Conservation (phyloP, 2,797 vertebrate genomes). For the Anniella stebbinsi region DNA sequence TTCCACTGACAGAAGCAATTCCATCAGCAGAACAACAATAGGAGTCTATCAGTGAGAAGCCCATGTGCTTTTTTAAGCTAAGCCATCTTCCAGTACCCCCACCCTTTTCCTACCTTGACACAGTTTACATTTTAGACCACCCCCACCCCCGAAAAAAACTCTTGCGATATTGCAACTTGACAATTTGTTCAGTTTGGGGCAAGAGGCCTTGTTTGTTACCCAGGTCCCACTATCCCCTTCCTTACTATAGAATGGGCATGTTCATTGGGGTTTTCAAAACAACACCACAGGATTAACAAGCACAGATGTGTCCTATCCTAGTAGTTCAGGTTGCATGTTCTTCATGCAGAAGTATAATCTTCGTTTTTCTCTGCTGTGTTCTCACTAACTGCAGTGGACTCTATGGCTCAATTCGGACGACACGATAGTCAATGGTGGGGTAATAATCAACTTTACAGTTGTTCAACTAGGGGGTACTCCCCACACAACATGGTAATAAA, state of each 20-base stretch:
- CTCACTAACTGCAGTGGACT: not conserved
- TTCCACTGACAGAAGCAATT: too few relatives aligned
- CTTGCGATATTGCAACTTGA: slow-evolving; percentile 4
- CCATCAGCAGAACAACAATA: too few relatives aligned
- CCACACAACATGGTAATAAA: too few relatives aligned
- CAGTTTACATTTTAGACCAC: not conserved
- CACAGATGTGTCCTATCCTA: not conserved
- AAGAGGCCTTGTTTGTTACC: slow-evolving; percentile 29
- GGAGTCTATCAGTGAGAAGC: slow-evolving; percentile 45
- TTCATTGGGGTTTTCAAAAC: not conserved
- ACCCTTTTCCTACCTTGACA: not conserved
- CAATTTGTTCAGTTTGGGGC: not conserved
- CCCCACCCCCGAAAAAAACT: slow-evolving; percentile 30
- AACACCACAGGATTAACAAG: not conserved
- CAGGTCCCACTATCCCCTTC: not conserved
- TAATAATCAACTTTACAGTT: too few relatives aligned
- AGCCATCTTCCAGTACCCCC: slow-evolving; percentile 52
- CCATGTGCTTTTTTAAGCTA: slow-evolving; percentile 73
- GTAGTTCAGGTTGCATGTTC: not conserved
- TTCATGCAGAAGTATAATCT: not conserved
- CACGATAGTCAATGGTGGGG: too few relatives aligned
- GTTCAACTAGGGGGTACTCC: too few relatives aligned
- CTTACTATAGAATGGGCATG: not conserved
- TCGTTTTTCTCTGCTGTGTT: not conserved
- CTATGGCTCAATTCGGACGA: too few relatives aligned